Evolutionary conservation across 2,888 invertebrate species (phyloP), one percentile per base, ranked within the genome.

Genomic region (Stenolophus ochropezus): DNA sequence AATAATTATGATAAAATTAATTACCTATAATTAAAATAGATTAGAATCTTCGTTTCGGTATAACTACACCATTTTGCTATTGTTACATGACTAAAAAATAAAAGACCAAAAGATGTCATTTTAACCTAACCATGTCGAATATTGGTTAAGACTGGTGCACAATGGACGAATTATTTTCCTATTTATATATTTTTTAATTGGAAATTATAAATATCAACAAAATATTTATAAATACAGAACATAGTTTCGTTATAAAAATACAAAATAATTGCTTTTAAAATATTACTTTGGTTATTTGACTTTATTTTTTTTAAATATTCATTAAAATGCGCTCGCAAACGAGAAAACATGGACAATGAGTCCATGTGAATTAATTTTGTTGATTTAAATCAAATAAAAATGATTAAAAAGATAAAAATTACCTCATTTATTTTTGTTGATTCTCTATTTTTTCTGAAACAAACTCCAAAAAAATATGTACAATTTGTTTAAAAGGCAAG

Each of bases 121-220:
- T 73, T 80, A 80, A 80, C 80, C 80, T 80, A 80, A 56, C 25
- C 80, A 80, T 51, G 56, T 56, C 73, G 73, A 80, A 65, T 80
- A 47, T 80, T 71, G 80, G 80, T 21, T 56, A 80, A 80, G 80
- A 5, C 69, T 69, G 73, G 5, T 71, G 21, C 42, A 73, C 73
- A 80, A 33, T 73, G 56, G 27, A 56, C 51, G 33, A 71, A 33
- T 71, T 42, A 42, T 42, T 42, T 42, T 42, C 33, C 33, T 61
- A 33, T 18, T 47, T 14, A 5, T 23, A n/a, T 20, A 49, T 49
- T 73, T 73, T 47, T 73, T 73, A 20, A 42, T 42, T 18, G 11
- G n/a, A 73, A 14, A 49, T 49, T 14, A 77, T 61, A 65, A 23
- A 77, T 11, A 16, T 51, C 11, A 14, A 51, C 16, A 51, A 51